Evolutionary conservation across 2,888 invertebrate species (phyloP).

Genomic region (Celastrina argiolus): DNA sequence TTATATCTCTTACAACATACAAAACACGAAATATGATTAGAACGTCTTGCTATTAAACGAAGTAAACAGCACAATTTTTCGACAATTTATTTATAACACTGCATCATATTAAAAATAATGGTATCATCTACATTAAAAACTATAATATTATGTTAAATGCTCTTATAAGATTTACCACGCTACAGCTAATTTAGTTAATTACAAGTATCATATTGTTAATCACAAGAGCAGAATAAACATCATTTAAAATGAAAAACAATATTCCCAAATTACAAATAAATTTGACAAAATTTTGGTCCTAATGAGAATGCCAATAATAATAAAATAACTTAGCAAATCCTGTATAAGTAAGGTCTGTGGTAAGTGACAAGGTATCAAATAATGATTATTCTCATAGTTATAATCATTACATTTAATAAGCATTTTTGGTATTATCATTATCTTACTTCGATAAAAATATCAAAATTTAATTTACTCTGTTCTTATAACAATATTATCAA

Average conservation of each 20-base stretch:
- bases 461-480: conserved; percentile 24
- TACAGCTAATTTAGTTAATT: conserved; percentile 56
- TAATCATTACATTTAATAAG: conserved; percentile 22
- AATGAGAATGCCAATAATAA: conserved; percentile 36
- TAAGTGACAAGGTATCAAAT: conserved; percentile 8
- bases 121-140: conserved; percentile 67
- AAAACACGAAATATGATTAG: conserved; percentile 37
- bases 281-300: conserved; percentile 66
- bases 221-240: conserved; percentile 59
- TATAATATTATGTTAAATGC: conserved; percentile 65
- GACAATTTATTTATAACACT: conserved; percentile 70
- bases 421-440: conserved; percentile 25
- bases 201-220: conserved; percentile 54
- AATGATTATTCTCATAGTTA: conserved; percentile 16
- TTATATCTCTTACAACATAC: conserved; percentile 37
- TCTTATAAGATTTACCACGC: conserved; percentile 68
- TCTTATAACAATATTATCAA: conserved; percentile 23
- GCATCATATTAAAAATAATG: conserved; percentile 73
- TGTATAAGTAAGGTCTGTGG: background rate
- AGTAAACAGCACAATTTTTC: conserved; percentile 49
- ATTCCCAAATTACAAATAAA: conserved; percentile 58
- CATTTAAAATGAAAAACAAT: conserved; percentile 66
- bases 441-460: conserved; percentile 24
- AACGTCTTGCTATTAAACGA: conserved; percentile 36
- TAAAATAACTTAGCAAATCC: background rate